Percentiles rank a stretch among this genome's conserved stretches.
These are phyloP conservation scores for Chloroclysta siterata DNA, from an alignment of 2,888 invertebrate species.

Conservation along the genomic window DNA sequence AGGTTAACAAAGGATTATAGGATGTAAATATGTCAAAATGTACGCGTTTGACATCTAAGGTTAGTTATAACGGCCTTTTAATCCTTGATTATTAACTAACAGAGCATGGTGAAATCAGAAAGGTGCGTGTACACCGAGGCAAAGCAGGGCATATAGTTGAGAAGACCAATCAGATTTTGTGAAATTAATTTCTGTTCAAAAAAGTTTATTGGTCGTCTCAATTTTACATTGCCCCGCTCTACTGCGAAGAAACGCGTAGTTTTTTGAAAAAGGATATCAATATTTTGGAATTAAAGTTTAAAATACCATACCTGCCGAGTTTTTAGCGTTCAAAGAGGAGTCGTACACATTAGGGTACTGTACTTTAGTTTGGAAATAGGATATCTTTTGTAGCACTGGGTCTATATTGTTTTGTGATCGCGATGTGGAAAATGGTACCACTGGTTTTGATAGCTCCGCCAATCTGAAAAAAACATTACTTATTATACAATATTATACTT, in stretches of 20 bases:
- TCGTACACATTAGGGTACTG: conserved; percentile 96
- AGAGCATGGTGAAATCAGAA: too few relatives aligned
- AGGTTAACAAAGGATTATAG: too few relatives aligned
- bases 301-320: conserved; percentile 80
- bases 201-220: too few relatives aligned
- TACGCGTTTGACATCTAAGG: too few relatives aligned
- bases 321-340: conserved; percentile 88
- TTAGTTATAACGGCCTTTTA: too few relatives aligned
- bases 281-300: conserved; percentile 1
- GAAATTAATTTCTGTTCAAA: too few relatives aligned
- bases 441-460: conserved; percentile 76
- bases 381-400: conserved; percentile 70
- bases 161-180: too few relatives aligned
- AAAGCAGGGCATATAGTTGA: too few relatives aligned
- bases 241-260: neutral
- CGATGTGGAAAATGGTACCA: conserved; percentile 76
- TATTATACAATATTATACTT: neutral
- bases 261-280: neutral
- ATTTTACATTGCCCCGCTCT: too few relatives aligned
- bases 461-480: conserved; percentile 55
- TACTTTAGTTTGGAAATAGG: conserved; percentile 79
- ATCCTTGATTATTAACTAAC: too few relatives aligned
- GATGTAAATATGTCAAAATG: too few relatives aligned
- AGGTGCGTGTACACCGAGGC: too few relatives aligned
- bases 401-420: conserved; percentile 64